A percentile compares a stretch with the other conserved stretches of the same genome.
phyloP scores from a whole-genome alignment of 2,888 invertebrate genomes.

The Pemphredon lugubris region DNA sequence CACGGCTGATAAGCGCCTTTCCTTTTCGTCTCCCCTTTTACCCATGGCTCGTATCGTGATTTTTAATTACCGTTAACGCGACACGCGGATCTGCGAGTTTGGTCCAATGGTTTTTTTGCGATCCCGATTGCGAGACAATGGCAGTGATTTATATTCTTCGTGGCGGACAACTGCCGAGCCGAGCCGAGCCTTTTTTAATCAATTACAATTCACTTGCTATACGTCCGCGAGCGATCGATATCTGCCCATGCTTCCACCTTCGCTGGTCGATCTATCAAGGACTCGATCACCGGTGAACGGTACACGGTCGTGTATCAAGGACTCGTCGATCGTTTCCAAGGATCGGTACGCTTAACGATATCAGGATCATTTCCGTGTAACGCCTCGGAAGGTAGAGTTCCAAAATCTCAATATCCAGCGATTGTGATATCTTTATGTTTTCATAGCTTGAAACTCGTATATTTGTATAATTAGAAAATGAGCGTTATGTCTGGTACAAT shows the following conservation, averaged over 20 bases:
- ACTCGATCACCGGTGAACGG: slow-evolving; percentile 37
- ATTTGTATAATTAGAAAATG: too few relatives aligned
- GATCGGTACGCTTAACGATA: slow-evolving; percentile 15
- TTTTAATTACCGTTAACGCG: neutral
- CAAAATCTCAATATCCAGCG: too few relatives aligned
- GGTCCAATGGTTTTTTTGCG: neutral
- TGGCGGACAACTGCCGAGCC: neutral
- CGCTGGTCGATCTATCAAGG: slow-evolving; percentile 11
- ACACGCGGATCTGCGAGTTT: neutral
- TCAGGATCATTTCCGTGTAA: too few relatives aligned
- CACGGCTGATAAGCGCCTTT: too few relatives aligned
- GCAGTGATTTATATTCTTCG: neutral
- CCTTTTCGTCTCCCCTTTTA: neutral
- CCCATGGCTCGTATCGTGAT: neutral
- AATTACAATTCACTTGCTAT: neutral
- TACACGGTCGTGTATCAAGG: slow-evolving; percentile 18
- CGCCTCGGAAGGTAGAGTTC: too few relatives aligned
- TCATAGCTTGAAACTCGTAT: too few relatives aligned
- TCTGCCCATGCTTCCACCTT: too few relatives aligned
- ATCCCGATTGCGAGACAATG: neutral
- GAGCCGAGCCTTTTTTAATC: neutral
- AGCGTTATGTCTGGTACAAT: too few relatives aligned
- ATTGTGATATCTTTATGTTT: too few relatives aligned
- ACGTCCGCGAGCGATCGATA: slow-evolving; percentile 13
- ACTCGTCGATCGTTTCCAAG: slow-evolving; percentile 17